phyloP scores from a whole-genome alignment of 2,888 invertebrate genomes.

The Epiperipatus broadwayi region DNA sequence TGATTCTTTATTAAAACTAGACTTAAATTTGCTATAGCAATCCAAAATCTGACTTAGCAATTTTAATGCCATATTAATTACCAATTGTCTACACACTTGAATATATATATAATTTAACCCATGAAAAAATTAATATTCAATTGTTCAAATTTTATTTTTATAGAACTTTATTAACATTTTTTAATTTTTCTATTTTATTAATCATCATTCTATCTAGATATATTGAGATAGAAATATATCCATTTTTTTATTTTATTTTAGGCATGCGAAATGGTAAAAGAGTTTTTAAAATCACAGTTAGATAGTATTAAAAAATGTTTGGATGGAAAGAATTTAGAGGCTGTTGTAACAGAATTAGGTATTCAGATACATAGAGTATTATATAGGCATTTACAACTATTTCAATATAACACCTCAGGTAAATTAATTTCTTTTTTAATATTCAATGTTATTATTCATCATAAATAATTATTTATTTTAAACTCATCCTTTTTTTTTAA shows the following conservation, averaged over 20 bases:
- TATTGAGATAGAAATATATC: slow-evolving; percentile 10
- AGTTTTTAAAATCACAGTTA: slow-evolving; percentile 55
- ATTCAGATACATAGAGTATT: slow-evolving; percentile 76
- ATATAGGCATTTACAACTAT: slow-evolving; percentile 80
- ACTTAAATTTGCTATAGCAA: no score
- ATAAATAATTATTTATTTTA: slow-evolving; percentile 5
- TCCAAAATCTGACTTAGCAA: no score
- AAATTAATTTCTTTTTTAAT: slow-evolving; percentile 17
- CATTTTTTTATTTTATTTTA: slow-evolving; percentile 25
- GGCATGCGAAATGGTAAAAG: slow-evolving; percentile 66
- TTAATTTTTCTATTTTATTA: slow-evolving; percentile 8
- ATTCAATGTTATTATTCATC: slow-evolving; percentile 5
- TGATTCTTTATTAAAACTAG: no score
- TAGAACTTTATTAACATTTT: background rate
- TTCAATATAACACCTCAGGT: slow-evolving; percentile 83
- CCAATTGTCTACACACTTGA: no score
- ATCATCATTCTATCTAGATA: background rate
- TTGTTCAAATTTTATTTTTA: background rate
- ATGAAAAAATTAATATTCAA: no score
- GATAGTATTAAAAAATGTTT: slow-evolving; percentile 56
- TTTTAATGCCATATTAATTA: no score
- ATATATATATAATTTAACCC: no score
- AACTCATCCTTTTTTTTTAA: background rate
- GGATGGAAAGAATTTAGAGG: slow-evolving; percentile 77
- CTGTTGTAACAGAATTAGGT: slow-evolving; percentile 69